Percentiles rank a stretch among this genome's conserved stretches.
phyloP scores from a whole-genome alignment of 1,140 invertebrate species.

The Drosophila malerkotliana region DNA sequence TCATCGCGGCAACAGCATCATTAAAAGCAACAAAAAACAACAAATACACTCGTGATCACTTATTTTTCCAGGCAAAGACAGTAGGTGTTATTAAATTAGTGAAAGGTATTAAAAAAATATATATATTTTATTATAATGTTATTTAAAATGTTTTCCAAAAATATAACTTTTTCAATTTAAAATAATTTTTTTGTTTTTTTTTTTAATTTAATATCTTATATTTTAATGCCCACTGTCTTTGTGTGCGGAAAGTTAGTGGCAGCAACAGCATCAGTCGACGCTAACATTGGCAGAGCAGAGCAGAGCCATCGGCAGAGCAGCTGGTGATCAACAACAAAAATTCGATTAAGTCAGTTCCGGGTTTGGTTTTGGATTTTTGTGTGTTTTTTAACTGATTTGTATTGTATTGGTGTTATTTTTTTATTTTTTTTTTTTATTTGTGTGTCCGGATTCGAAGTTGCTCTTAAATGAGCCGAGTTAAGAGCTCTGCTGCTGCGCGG shows the following conservation, averaged over 20 bases:
- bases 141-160: no score
- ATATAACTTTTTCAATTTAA: no score
- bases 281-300: conserved; percentile 6
- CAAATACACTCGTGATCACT: conserved; percentile 33
- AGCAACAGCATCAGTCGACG: conserved; percentile 1
- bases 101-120: background rate
- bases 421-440: conserved; percentile 26
- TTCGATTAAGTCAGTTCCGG: conserved; percentile 80
- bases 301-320: conserved; percentile 28
- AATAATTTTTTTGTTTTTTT: background rate
- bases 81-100: background rate
- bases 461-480: conserved; percentile 34
- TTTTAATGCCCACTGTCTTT: conserved; percentile 28
- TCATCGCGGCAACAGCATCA: conserved; percentile 32
- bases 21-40: conserved; percentile 40
- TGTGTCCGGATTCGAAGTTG: conserved; percentile 32
- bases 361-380: conserved; percentile 73
- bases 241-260: conserved; percentile 53
- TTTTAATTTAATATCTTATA: background rate
- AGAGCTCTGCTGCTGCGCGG: conserved; percentile 32
- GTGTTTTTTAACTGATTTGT: conserved; percentile 51
- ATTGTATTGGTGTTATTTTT: conserved; percentile 18
- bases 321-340: conserved; percentile 76
- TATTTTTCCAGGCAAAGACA: conserved; percentile 16
- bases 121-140: no score